Conservation (phyloP, 2,113 vertebrate species). For the Trichechus manatus region DNA sequence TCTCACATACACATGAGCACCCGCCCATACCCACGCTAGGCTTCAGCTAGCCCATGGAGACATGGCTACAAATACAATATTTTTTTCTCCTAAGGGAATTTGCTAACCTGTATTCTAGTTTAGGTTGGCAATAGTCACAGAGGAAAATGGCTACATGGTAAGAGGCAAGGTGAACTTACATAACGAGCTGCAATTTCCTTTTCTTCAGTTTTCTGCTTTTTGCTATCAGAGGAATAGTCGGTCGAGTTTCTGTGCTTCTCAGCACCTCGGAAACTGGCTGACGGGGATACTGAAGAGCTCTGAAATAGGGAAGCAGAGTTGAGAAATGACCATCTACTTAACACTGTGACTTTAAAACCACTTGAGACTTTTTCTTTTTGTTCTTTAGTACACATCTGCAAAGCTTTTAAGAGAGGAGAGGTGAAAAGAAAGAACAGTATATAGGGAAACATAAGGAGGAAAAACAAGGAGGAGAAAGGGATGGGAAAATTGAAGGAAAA, state of each 20-base stretch:
- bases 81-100: neutral
- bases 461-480: neutral
- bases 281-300: constrained; percentile 97
- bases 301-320: constrained; percentile 81
- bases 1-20: neutral
- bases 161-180: constrained; percentile 87
- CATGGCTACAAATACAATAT: neutral
- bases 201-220: constrained; percentile 97
- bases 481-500: neutral
- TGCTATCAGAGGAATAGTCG: constrained; percentile 96
- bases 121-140: constrained; percentile 5
- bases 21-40: neutral
- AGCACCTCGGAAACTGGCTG: constrained; percentile 95
- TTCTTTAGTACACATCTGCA: neutral
- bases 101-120: neutral
- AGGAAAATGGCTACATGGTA: neutral
- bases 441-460: neutral
- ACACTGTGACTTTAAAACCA: neutral
- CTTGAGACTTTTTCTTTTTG: constrained; percentile 1
- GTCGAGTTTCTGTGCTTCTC: constrained; percentile 96
- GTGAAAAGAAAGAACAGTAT: neutral
- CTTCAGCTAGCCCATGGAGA: neutral
- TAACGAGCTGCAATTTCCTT: constrained; percentile 95
- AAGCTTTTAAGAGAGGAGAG: neutral
- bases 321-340: constrained; percentile 55